Evolutionary conservation across 1,140 invertebrate genomes (phyloP).

Genomic region (Bombyx mori): DNA sequence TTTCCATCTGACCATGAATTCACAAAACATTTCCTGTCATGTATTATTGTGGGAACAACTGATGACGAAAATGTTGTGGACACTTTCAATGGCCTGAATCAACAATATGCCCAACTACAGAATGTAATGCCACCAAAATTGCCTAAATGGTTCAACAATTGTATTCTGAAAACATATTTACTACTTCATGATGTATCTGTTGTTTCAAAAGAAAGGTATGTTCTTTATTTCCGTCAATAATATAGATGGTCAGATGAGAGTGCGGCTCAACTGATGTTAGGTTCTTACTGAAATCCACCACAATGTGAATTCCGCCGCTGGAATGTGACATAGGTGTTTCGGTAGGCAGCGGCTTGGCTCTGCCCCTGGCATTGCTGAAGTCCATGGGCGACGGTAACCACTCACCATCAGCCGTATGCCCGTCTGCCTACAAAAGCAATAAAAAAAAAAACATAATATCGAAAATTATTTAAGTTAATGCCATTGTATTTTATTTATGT

Average conservation of each 20-base stretch:
- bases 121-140: conserved; percentile 81
- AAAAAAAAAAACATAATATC: no score
- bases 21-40: conserved; percentile 93
- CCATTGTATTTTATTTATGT: conserved; percentile 13
- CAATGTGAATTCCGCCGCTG: no score
- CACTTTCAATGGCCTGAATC: conserved; percentile 81
- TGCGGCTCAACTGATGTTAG: no score
- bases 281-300: no score
- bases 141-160: conserved; percentile 92
- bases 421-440: no score
- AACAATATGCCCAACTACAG: conserved; percentile 85
- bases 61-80: conserved; percentile 85
- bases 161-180: conserved; percentile 90
- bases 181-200: conserved; percentile 83
- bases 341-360: no score
- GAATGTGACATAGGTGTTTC: no score
- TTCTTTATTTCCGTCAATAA: conserved; percentile 3
- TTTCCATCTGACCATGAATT: conserved; percentile 96
- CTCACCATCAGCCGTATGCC: no score
- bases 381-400: no score
- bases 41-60: conserved; percentile 89
- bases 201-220: conserved; percentile 55
- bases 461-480: no score
- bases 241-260: no score
- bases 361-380: no score